Evolutionary conservation across 2,888 invertebrate species (phyloP).

Genomic region (Ichneumon xanthorius): DNA sequence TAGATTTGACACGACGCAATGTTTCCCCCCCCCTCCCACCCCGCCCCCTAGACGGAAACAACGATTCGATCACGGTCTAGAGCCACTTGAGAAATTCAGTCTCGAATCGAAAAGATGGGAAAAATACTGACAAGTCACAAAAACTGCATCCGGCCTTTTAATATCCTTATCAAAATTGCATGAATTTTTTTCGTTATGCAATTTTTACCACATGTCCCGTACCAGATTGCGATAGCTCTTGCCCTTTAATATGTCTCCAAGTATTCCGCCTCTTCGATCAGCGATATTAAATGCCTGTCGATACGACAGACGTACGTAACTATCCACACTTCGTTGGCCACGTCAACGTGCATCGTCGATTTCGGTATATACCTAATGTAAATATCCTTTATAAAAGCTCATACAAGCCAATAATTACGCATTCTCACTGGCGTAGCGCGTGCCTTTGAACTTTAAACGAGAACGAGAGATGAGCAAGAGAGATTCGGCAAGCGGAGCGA

Average conservation of each 20-base stretch:
- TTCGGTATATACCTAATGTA: conserved; percentile 26
- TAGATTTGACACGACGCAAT: conserved; percentile 50
- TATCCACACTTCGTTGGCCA: conserved; percentile 6
- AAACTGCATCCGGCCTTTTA: neutral
- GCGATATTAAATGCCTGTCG: conserved; percentile 14
- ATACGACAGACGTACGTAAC: neutral
- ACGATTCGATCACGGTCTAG: conserved; percentile 43
- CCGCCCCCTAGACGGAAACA: neutral
- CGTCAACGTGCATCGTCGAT: conserved; percentile 35
- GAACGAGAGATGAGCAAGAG: conserved; percentile 54
- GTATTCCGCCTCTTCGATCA: neutral
- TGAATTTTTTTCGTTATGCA: neutral
- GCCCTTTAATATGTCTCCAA: neutral
- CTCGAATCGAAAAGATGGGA: conserved; percentile 8
- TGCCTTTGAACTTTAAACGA: conserved; percentile 61
- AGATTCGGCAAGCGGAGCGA: conserved; percentile 53
- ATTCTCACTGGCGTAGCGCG: conserved; percentile 43
- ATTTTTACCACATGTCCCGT: neutral
- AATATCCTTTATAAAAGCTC: conserved; percentile 61
- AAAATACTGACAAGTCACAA: neutral
- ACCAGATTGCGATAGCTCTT: neutral
- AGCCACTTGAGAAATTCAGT: conserved; percentile 41
- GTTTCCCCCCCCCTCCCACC: neutral
- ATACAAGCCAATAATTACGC: conserved; percentile 51
- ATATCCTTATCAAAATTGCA: neutral